Evolutionary conservation across 2,888 invertebrate genomes (phyloP), one percentile per base, ranked within the genome.

Genomic region (Temnothorax unifasciatus): DNA sequence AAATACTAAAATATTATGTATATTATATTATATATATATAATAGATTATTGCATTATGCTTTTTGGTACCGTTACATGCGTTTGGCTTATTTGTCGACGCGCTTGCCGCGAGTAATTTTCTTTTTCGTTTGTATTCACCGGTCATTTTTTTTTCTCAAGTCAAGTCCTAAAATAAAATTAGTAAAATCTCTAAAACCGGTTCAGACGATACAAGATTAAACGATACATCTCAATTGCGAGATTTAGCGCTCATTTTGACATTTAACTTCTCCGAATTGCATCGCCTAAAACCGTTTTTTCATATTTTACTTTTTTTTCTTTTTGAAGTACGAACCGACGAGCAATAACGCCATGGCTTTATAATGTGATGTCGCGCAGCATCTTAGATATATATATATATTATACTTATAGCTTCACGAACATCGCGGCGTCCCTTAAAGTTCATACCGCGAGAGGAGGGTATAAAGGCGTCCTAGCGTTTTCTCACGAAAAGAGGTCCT

Each of bases 41-140:
- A 93, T 94, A 94, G 94, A 95, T 95, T 95, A 95, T 95, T 95
- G 95, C 95, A 95, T 95, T 94, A 95, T 95, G 94, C 94, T 92
- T 95, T 95, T 95, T 95, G 95, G 95, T 95, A 95, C 94, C 94
- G 95, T 95, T 90, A 86, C 87, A 82, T 88, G 76, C 87, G 84
- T 90, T 89, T 90, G 89, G 89, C 87, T 88, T 87, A 89, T 86
- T 87, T 84, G 85, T 86, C 85, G 75, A 85, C 83, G 54, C 66
- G 34, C 25, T 83, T 50, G 38, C 68, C 85, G 54, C 52, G 54
- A 75, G 2, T 82, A 79, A 21, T 54, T 76, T 47, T 54, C 41
- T 41, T 69, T 82, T 61, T 59, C n/a, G 59, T 59, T 50, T 34
- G 66, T 44, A 25, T 68, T 71, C 69, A 41, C 57, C 50, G 50